phyloP scores from a whole-genome alignment of 2,797 vertebrate species.

The Atherinosoma microstoma region DNA sequence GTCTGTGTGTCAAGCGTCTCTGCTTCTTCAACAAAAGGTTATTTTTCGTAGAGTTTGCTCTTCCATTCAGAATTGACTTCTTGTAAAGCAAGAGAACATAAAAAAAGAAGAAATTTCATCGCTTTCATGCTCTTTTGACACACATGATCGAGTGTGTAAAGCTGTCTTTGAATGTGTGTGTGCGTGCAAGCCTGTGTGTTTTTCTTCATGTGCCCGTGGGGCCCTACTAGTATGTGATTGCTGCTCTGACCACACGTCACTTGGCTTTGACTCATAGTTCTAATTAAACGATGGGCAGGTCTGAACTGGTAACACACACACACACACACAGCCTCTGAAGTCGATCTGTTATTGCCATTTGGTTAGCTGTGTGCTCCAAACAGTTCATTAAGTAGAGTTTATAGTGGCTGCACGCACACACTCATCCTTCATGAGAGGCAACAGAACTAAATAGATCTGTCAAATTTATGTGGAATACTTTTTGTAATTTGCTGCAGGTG shows the following conservation, averaged over 20 bases:
- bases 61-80: not conserved
- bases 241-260: slow-evolving; percentile 82
- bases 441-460: slow-evolving; percentile 18
- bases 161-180: slow-evolving; percentile 9
- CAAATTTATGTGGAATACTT: not conserved
- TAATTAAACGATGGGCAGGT: slow-evolving; percentile 90
- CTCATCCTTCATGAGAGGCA: slow-evolving; percentile 19
- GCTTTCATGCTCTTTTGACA: slow-evolving; percentile 15
- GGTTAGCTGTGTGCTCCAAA: slow-evolving; percentile 51
- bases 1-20: slow-evolving; percentile 21
- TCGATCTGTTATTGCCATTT: slow-evolving; percentile 69
- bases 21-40: slow-evolving; percentile 16
- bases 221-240: slow-evolving; percentile 79
- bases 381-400: slow-evolving; percentile 57
- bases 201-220: slow-evolving; percentile 34
- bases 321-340: slow-evolving; percentile 48
- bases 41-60: slow-evolving; percentile 17
- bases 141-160: not conserved
- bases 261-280: slow-evolving; percentile 83
- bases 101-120: slow-evolving; percentile 1
- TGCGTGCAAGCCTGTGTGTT: not conserved
- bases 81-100: slow-evolving; percentile 3
- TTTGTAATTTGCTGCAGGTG: not conserved
- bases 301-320: slow-evolving; percentile 79
- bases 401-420: slow-evolving; percentile 27